Evolutionary conservation across 1,140 invertebrate species (phyloP), one percentile per base, ranked within the genome.

Genomic region (Drosophila pseudoananassae): DNA sequence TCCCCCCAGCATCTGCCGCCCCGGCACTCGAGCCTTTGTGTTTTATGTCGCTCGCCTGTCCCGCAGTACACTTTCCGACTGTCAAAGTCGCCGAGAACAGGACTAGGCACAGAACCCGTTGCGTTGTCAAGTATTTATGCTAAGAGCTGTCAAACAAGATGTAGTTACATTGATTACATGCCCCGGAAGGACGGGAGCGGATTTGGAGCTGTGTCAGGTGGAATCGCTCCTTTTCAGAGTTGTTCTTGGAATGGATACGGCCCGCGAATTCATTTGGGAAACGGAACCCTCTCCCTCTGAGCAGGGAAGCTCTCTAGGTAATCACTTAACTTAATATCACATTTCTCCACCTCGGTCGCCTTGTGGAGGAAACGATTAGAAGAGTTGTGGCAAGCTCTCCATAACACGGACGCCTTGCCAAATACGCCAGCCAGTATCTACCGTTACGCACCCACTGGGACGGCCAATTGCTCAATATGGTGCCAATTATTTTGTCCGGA

Each of bases 131-230:
- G 84, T 83, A 89, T 89, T 88, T 88, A 88, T 88, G 83, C 84
- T 88, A 88, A 88, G 83, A 88, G 84, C 83, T 88, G 83, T 88
- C 83, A 89, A 88, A 89, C 83, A 88, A 88, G 79, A 84, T 88
- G 79, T 88, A 88, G 76, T 79, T 79, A 88, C 83, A 87, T 73
- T 88, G 76, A 87, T 88, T 88, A 83, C 83, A 82, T 66, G 71
- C 47, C 59, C 65, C 75, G 43, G 17, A 64, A 60, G 53, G 65
- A 25, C 10, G 45, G 25, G n/a, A 45, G 36, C 31, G 36, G 36
- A 56, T 61, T 65, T 23, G 10, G 58, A 14, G 10, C 23, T 31
- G 1, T 15, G 15, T 25, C 66, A 59, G 60, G 49, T 46, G 57
- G 65, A 17, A 36, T 36, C 12, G 33, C 12, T 64, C 52, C 54